Evolutionary conservation across 2,113 vertebrate genomes (phyloP).

Genomic region (Brienomyrus brachyistius): DNA sequence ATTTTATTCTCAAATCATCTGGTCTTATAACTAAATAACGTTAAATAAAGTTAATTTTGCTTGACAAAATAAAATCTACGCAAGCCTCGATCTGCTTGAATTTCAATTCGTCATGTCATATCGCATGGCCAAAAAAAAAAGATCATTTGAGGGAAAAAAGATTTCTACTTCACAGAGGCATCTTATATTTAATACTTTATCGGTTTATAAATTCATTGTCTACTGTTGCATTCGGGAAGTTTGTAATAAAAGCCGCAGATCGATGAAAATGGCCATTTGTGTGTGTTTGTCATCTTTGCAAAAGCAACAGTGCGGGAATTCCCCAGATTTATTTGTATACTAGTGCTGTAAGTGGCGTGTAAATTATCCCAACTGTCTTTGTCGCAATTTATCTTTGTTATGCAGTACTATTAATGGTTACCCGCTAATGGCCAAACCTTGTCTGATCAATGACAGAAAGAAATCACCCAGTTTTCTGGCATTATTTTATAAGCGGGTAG

Average conservation of each 20-base stretch:
- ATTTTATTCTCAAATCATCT: neutral
- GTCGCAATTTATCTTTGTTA: constrained; percentile 68
- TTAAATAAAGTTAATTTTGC: neutral
- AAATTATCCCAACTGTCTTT: constrained; percentile 71
- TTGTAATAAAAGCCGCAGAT: constrained; percentile 71
- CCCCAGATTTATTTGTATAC: constrained; percentile 70
- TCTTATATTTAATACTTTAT: constrained; percentile 42
- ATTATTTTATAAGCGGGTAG: constrained; percentile 45
- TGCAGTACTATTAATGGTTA: constrained; percentile 60
- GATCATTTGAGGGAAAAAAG: constrained; percentile 38
- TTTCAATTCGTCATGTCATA: neutral
- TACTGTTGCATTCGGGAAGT: constrained; percentile 61
- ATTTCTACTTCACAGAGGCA: constrained; percentile 43
- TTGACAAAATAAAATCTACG: neutral
- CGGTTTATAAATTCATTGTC: constrained; percentile 61
- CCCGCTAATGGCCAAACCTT: constrained; percentile 59
- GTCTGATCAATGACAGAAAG: constrained; percentile 64
- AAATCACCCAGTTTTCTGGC: constrained; percentile 55
- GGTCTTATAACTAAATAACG: neutral
- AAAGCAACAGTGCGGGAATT: constrained; percentile 66
- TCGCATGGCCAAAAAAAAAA: constrained; percentile 6
- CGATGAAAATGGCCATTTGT: constrained; percentile 71
- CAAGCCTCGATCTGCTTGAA: neutral
- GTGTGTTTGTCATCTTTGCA: constrained; percentile 71
- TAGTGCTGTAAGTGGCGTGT: constrained; percentile 73